Evolutionary conservation across 1,140 invertebrate species (phyloP).

Genomic region (Hermetia illucens): DNA sequence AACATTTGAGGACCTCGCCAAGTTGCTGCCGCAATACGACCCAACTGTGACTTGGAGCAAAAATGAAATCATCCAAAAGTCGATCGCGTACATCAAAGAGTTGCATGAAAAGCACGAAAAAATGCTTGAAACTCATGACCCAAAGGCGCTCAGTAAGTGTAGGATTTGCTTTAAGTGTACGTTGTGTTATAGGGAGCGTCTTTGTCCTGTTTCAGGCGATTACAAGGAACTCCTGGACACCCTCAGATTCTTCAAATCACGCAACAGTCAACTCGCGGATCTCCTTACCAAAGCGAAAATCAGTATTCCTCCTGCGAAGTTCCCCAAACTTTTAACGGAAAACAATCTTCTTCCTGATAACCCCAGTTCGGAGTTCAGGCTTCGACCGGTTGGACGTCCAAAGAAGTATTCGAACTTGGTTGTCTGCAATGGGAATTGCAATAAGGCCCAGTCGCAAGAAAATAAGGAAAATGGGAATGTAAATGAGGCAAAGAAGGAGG

Average conservation of each 20-base stretch:
- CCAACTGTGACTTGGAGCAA: conserved; percentile 29
- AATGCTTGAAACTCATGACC: conserved; percentile 12
- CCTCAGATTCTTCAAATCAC: conserved; percentile 5
- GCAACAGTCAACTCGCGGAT: neutral
- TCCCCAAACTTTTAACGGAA: neutral
- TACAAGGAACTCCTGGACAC: conserved; percentile 8
- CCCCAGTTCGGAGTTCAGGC: too few relatives aligned
- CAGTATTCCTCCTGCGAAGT: conserved; percentile 1
- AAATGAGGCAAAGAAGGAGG: too few relatives aligned
- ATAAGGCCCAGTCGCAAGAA: too few relatives aligned
- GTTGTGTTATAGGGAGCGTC: too few relatives aligned
- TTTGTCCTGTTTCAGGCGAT: conserved; percentile 2
- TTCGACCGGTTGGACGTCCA: neutral
- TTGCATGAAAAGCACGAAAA: conserved; percentile 30
- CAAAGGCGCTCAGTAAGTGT: conserved; percentile 6
- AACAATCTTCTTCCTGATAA: too few relatives aligned
- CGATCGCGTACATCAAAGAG: conserved; percentile 30
- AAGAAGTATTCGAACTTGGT: too few relatives aligned
- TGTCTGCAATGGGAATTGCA: too few relatives aligned
- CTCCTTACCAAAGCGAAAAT: conserved; percentile 5
- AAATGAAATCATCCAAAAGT: conserved; percentile 32
- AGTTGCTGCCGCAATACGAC: conserved; percentile 34
- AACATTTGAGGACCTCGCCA: conserved; percentile 30
- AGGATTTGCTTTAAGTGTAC: neutral
- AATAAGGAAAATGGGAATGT: too few relatives aligned